Evolutionary conservation across 2,888 invertebrate species (phyloP).

Genomic region (Melipona beecheii): DNA sequence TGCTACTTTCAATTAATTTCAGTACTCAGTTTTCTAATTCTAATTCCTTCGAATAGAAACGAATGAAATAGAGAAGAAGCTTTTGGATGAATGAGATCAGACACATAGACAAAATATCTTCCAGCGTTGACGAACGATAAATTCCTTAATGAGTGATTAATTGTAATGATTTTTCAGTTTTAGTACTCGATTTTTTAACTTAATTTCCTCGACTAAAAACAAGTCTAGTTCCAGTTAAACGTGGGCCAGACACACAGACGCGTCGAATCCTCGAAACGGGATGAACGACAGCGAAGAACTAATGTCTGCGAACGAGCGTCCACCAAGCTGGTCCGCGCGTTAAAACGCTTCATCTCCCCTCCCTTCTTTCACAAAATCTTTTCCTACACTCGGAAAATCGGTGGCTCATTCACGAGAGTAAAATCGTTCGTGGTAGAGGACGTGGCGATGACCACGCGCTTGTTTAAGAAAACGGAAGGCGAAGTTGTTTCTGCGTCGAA

Average conservation of each 20-base stretch:
- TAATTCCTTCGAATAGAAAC: background rate
- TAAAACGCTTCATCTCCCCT: conserved; percentile 50
- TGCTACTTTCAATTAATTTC: background rate
- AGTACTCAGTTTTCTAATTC: background rate
- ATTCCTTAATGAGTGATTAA: no score
- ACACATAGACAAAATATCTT: no score
- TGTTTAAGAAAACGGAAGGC: conserved; percentile 17
- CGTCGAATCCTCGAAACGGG: conserved; percentile 23
- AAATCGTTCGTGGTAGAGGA: conserved; percentile 14
- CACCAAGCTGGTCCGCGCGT: conserved; percentile 66
- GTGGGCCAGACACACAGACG: no score
- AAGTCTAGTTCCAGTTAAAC: no score
- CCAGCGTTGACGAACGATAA: no score
- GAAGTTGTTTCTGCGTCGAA: conserved; percentile 17
- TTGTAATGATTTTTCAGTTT: no score
- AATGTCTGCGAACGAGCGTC: conserved; percentile 54
- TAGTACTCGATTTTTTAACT: no score
- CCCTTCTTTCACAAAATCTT: conserved; percentile 41
- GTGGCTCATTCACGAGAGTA: conserved; percentile 67
- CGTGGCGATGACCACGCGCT: conserved; percentile 22
- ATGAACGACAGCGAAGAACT: conserved; percentile 54
- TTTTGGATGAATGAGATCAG: background rate
- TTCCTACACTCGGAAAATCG: conserved; percentile 66
- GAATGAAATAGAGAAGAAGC: background rate
- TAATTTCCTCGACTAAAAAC: no score